Evolutionary conservation across 2,797 vertebrate species (phyloP).

Genomic region (Poecilia gillii): DNA sequence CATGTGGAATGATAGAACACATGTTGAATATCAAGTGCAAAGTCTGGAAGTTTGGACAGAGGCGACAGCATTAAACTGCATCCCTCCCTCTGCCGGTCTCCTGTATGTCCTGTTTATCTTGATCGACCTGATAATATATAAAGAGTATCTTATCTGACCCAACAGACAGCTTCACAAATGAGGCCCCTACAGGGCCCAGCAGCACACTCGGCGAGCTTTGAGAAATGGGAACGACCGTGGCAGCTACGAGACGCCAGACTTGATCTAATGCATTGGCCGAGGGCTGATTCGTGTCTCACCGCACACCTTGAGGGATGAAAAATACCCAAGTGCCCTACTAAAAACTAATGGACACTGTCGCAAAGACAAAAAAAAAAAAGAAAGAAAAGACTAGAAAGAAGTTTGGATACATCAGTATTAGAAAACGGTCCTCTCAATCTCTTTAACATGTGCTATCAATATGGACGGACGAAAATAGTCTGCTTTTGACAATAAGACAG

Average conservation of each 20-base stretch:
- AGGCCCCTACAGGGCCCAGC: slow-evolving; percentile 71
- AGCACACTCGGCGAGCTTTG: slow-evolving; percentile 71
- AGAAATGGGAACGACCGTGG: slow-evolving; percentile 83
- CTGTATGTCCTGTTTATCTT: slow-evolving; percentile 72
- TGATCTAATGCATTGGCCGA: slow-evolving; percentile 81
- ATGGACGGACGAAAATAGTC: slow-evolving; percentile 61
- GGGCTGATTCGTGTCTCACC: slow-evolving; percentile 77
- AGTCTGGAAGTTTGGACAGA: slow-evolving; percentile 10
- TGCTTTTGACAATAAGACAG: slow-evolving; percentile 64
- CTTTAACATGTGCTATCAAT: slow-evolving; percentile 59
- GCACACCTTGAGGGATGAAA: slow-evolving; percentile 83
- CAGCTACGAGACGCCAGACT: slow-evolving; percentile 70
- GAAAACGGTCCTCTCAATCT: slow-evolving; percentile 59
- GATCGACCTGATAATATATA: slow-evolving; percentile 78
- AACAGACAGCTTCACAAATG: slow-evolving; percentile 84
- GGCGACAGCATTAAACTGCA: slow-evolving; percentile 26
- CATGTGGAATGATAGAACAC: not conserved
- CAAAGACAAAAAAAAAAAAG: slow-evolving; percentile 54
- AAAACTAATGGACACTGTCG: slow-evolving; percentile 83
- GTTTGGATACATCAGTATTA: slow-evolving; percentile 61
- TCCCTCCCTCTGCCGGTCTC: slow-evolving; percentile 38
- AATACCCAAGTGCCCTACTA: slow-evolving; percentile 74
- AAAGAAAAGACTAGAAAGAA: slow-evolving; percentile 47
- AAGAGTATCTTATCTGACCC: slow-evolving; percentile 79
- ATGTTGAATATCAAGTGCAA: not conserved